Base-by-base conservation (phyloP, 2,888 invertebrate species). In the Hoplodrina blanda region DNA sequence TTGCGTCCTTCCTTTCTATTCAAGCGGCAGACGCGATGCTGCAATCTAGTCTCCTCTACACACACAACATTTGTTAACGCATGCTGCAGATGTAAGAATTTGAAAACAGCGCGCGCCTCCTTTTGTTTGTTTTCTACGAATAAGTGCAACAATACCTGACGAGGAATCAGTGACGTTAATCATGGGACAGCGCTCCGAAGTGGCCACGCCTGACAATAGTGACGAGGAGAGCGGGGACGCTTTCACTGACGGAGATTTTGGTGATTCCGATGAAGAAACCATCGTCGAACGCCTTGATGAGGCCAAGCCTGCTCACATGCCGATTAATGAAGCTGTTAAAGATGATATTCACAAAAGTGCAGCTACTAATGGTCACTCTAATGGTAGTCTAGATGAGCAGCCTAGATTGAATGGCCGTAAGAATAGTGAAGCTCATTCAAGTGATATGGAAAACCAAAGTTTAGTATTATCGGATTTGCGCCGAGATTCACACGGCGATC, bases 231-330 rank as follows among this genome's bases (percentile, higher is more conserved):
- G 92, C 76, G 95, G 95, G 15, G 95, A 93, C 15, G 94, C 92
- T 54, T 96, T 96, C 85, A 95, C 95, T 33, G 96, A 96, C 69
- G 96, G 91, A 15, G 96, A 96, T 83, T 95, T 95, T 70, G 94
- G 89, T 15, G 95, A 94, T 79, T 91, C 94, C 8, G 96, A 94
- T 53, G 95, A 94, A 53, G 95, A 93, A 64, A 87, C 90, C 6
- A 71, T 91, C 17, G 82, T 91, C 11, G 91, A 92, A 79, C 80
- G 85, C n/a, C 81, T 76, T 56, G 88, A 86, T 52, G 85, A 84
- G 57, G 81, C 84, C 1, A 88, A 88, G 70, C 52, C 69, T 17
- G 82, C 86, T 8, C 81, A 85, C 62, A 83, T 92, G 41, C 91
- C 93, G 10, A 83, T 94, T 30, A 94, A 91, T 78, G 96, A 96